Base-by-base conservation (phyloP, 1,140 invertebrate genomes). In the Luehdorfia chinensis region DNA sequence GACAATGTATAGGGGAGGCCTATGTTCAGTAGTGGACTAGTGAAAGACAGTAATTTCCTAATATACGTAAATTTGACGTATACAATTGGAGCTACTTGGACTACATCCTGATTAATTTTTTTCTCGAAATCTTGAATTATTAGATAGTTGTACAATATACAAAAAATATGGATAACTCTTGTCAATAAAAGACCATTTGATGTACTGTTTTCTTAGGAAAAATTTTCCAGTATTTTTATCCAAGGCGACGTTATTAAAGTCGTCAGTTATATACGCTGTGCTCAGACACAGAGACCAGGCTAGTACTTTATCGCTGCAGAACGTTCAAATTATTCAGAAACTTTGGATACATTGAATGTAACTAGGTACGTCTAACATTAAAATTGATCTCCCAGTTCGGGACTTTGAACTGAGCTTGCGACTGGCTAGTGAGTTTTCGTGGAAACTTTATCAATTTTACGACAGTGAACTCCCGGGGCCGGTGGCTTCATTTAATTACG, bases 391-490 rank as follows among this genome's bases (percentile, higher is more conserved):
- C 34, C 15, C 44, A 44, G 37, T 48, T 21, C 15, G 32, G 36
- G 18, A 47, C 27, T 47, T 28, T n/a, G n/a, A n/a, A n/a, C n/a
- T n/a, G n/a, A n/a, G 33, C 34, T 5, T 2, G 14, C 46, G 46
- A 23, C 36, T 12, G 37, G 25, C 25, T 30, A 55, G 47, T 51
- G 49, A 60, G 52, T 54, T 57, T 63, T 58, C 45, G 44, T 36
- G 8, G 49, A 54, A 66, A 61, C 62, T 66, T 60, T 61, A 59
- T 58, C 58, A 61, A 66, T 66, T 61, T 59, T 44, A 7, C 33
- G 25, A 18, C 25, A 28, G 25, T 2, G 25, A 15, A 30, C 39
- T 12, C 27, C n/a, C 14, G 4, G 39, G 16, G 39, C 19, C 9
- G 25, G 4, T 28, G 14, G 25, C 39, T 43, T 18, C 39, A 43